Conservation (phyloP, 2,888 invertebrate genomes). For the Homarus gammarus region DNA sequence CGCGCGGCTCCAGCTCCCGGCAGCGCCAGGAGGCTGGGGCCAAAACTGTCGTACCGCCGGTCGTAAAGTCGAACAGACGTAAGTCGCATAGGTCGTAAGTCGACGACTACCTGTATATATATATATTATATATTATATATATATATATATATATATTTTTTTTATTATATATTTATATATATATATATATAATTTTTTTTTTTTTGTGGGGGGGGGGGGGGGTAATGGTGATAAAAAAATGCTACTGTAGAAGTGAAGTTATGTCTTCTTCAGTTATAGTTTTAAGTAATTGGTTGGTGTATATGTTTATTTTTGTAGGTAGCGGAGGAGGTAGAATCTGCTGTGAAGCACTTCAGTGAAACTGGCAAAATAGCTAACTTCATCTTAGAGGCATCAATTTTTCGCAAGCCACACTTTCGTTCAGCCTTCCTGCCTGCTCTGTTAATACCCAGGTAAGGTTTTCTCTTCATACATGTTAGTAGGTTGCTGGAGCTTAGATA, state of each 20-base stretch:
- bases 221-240: background rate
- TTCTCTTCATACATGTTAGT: too few relatives aligned
- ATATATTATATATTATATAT: too few relatives aligned
- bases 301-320: slow-evolving; percentile 23
- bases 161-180: too few relatives aligned
- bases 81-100: too few relatives aligned
- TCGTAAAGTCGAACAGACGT: too few relatives aligned
- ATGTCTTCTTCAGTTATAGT: background rate
- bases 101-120: too few relatives aligned
- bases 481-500: too few relatives aligned
- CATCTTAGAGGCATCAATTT: slow-evolving; percentile 24
- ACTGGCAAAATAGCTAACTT: slow-evolving; percentile 2
- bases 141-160: too few relatives aligned
- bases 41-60: too few relatives aligned
- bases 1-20: too few relatives aligned
- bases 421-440: slow-evolving; percentile 29
- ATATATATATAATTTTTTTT: background rate
- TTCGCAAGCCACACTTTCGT: slow-evolving; percentile 23
- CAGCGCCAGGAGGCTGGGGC: too few relatives aligned
- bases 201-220: too few relatives aligned
- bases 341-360: background rate
- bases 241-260: background rate
- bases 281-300: background rate
- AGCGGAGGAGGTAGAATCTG: slow-evolving; percentile 25
- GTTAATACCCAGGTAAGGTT: slow-evolving; percentile 12